Conservation (phyloP, 2,888 invertebrate species). For the Caenorhabditis becei region DNA sequence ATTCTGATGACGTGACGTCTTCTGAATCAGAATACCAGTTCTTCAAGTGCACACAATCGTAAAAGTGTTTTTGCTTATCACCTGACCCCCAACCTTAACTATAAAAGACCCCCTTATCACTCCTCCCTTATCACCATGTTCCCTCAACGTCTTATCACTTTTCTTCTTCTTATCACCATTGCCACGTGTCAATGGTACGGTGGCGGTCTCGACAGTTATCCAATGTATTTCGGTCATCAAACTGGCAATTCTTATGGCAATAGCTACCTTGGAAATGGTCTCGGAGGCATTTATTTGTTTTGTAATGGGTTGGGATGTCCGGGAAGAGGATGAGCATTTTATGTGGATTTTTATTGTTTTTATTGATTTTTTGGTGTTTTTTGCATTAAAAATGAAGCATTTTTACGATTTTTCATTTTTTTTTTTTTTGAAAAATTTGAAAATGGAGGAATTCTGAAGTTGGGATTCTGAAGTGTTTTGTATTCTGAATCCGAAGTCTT, state of each 20-base stretch:
- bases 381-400: no score
- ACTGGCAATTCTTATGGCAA: conserved; percentile 49
- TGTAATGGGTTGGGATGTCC: conserved; percentile 55
- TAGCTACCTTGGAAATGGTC: conserved; percentile 37
- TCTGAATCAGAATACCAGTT: background rate
- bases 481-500: no score
- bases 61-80: background rate
- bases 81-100: background rate
- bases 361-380: background rate
- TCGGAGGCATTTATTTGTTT: conserved; percentile 44
- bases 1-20: background rate
- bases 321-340: conserved; percentile 31
- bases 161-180: background rate
- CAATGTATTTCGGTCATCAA: conserved; percentile 41
- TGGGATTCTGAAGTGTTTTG: no score
- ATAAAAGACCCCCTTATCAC: background rate
- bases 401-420: no score
- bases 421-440: no score
- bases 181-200: conserved; percentile 47
- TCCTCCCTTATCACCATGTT: background rate
- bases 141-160: no score
- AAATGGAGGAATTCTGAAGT: no score
- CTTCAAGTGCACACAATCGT: conserved; percentile 3
- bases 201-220: conserved; percentile 43
- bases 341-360: background rate